A percentile compares a stretch with the other conserved stretches of the same genome.
Conservation (phyloP, 2,113 vertebrate genomes). For the Periophthalmodon schlosseri region DNA sequence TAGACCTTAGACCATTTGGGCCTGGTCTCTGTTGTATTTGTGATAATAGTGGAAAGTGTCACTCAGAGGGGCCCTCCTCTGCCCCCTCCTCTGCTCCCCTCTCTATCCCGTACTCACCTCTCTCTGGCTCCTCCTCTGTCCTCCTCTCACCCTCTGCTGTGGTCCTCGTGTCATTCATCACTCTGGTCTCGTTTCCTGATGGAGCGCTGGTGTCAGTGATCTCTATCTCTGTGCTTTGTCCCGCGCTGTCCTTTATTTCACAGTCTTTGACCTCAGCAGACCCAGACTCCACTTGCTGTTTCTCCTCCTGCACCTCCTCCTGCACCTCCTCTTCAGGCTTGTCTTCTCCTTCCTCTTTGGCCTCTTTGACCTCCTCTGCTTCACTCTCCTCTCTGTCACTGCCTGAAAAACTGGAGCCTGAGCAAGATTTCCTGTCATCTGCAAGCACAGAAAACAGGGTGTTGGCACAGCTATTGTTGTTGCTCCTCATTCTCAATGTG, state of each 20-base stretch:
- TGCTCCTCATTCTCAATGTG: neutral
- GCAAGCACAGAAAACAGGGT: constrained; percentile 9
- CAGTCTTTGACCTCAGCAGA: constrained; percentile 21
- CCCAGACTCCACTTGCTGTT: constrained; percentile 6
- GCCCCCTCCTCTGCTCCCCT: constrained; percentile 1
- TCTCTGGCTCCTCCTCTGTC: constrained; percentile 56
- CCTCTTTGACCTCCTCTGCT: constrained; percentile 31
- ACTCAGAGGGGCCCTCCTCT: constrained; percentile 16
- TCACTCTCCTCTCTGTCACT: constrained; percentile 71
- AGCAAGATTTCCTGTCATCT: constrained; percentile 67
- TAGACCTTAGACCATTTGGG: too few relatives aligned
- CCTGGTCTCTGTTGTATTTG: neutral
- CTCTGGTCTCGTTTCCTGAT: constrained; percentile 34
- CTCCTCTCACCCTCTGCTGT: constrained; percentile 16
- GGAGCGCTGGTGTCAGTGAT: constrained; percentile 49
- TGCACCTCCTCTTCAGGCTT: neutral
- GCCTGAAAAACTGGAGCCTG: constrained; percentile 62
- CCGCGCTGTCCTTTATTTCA: constrained; percentile 24
- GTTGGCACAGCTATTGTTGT: neutral
- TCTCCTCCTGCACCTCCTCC: constrained; percentile 15
- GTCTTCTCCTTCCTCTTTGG: constrained; percentile 26
- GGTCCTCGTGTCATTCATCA: constrained; percentile 13
- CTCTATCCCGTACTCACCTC: constrained; percentile 78
- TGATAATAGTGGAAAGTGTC: constrained; percentile 55
- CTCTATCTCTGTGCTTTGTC: constrained; percentile 45